These are phyloP conservation scores for Geococcyx californianus DNA, from an alignment of 2,113 vertebrate genomes.

Conservation along the genomic window DNA sequence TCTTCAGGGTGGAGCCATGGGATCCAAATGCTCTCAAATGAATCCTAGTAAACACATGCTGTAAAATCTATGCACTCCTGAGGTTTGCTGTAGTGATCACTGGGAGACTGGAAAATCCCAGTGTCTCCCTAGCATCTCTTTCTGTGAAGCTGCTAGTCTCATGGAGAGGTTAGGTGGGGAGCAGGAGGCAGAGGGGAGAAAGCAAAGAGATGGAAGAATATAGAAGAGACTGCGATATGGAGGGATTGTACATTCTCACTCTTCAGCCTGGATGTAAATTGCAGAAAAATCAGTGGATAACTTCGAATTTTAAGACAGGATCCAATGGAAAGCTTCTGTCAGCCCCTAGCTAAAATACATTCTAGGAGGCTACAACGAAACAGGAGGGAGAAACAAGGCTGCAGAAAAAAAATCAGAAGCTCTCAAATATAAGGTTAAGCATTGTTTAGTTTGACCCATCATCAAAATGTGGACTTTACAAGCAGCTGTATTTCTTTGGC, in stretches of 20 bases:
- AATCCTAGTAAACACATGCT: not conserved
- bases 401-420: not conserved
- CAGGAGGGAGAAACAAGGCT: not conserved
- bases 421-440: slow-evolving; percentile 3
- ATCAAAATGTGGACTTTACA: slow-evolving; percentile 27
- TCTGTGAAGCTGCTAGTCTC: not conserved
- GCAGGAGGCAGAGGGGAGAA: not conserved
- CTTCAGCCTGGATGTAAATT: not conserved
- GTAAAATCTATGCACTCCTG: not conserved
- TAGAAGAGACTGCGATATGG: not conserved
- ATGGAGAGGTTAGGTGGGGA: not conserved
- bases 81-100: not conserved
- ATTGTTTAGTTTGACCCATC: slow-evolving; percentile 11
- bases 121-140: not conserved
- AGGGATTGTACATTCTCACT: not conserved
- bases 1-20: not conserved
- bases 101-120: not conserved
- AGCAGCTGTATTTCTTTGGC: slow-evolving; percentile 29
- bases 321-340: not conserved
- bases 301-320: slow-evolving; percentile 7
- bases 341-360: not conserved
- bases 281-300: not conserved
- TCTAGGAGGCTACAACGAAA: not conserved
- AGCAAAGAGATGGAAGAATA: not conserved
- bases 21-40: not conserved